These are phyloP conservation scores for Geotria australis DNA, from an alignment of 2,797 vertebrate genomes.

Conservation along the genomic window DNA sequence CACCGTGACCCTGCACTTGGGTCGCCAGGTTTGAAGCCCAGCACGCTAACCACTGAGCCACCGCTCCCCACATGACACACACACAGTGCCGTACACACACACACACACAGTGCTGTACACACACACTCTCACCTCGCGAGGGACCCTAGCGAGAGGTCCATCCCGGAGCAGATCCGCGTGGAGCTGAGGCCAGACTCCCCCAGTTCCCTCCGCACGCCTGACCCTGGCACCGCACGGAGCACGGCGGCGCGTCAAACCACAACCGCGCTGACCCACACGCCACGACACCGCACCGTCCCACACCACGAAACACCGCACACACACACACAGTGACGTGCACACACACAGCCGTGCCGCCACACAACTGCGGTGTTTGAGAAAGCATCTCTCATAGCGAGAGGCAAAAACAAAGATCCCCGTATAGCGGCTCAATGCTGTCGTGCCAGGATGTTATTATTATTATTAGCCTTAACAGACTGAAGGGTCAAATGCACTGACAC, in stretches of 20 bases:
- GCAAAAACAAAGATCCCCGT: too few species aligned
- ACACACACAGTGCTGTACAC: not conserved
- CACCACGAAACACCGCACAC: not conserved
- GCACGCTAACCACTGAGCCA: too few species aligned
- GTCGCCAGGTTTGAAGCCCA: too few species aligned
- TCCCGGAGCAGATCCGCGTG: slow-evolving; percentile 28
- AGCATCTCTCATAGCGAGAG: too few species aligned
- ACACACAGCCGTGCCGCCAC: too few species aligned
- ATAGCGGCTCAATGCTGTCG: not conserved
- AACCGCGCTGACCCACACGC: slow-evolving; percentile 2
- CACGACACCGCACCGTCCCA: not conserved
- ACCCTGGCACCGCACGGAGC: too few species aligned
- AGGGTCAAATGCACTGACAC: not conserved
- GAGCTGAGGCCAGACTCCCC: slow-evolving; percentile 13
- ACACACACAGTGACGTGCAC: not conserved
- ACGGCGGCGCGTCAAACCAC: slow-evolving; percentile 1
- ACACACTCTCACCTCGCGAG: slow-evolving; percentile 6
- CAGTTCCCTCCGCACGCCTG: slow-evolving; percentile 21
- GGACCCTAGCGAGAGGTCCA: slow-evolving; percentile 12
- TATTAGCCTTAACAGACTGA: not conserved
- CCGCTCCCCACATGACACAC: not conserved
- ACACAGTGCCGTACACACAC: not conserved
- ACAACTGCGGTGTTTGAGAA: too few species aligned
- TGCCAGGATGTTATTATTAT: not conserved
- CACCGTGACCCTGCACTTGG: too few species aligned